Conservation (phyloP, 2,113 vertebrate species). For the Platysternon megacephalum region DNA sequence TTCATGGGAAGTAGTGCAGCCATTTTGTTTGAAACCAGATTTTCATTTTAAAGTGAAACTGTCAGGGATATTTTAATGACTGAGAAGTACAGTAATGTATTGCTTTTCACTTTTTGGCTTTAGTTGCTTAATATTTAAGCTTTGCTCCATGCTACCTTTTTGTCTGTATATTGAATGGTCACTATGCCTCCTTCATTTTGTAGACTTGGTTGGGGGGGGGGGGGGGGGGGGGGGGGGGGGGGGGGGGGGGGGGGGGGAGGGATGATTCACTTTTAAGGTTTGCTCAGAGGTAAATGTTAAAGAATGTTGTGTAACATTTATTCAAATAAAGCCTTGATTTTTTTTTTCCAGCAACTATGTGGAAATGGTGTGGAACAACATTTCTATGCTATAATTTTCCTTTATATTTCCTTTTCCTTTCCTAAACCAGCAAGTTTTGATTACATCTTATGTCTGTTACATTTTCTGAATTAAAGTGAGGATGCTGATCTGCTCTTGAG, state of each 20-base stretch:
- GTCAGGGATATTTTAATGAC: constrained; percentile 81
- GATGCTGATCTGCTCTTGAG: constrained; percentile 8
- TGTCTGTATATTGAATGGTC: constrained; percentile 81
- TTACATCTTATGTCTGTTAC: background rate
- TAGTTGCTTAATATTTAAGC: constrained; percentile 91
- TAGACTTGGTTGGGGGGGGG: constrained; percentile 83
- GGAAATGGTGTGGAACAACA: constrained; percentile 28
- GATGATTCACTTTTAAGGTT: constrained; percentile 80
- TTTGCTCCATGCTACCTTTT: constrained; percentile 81
- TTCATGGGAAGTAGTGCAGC: constrained; percentile 65
- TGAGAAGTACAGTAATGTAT: constrained; percentile 77
- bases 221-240: too few relatives aligned
- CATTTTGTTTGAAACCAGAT: constrained; percentile 71
- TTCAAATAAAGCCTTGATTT: constrained; percentile 86
- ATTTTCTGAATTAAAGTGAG: constrained; percentile 14
- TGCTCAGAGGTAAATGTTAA: constrained; percentile 84
- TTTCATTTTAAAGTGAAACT: constrained; percentile 78
- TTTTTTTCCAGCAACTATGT: constrained; percentile 75
- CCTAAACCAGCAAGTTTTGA: background rate
- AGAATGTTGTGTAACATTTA: constrained; percentile 86
- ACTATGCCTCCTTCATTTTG: constrained; percentile 83
- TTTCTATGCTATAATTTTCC: constrained; percentile 24
- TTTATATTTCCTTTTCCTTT: background rate
- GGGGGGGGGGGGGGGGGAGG: too few relatives aligned
- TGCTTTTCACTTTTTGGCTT: constrained; percentile 83